These are phyloP conservation scores for Stichopus horrens DNA, from an alignment of 53 echinoderm and acorn worm genomes.

Conservation along the genomic window DNA sequence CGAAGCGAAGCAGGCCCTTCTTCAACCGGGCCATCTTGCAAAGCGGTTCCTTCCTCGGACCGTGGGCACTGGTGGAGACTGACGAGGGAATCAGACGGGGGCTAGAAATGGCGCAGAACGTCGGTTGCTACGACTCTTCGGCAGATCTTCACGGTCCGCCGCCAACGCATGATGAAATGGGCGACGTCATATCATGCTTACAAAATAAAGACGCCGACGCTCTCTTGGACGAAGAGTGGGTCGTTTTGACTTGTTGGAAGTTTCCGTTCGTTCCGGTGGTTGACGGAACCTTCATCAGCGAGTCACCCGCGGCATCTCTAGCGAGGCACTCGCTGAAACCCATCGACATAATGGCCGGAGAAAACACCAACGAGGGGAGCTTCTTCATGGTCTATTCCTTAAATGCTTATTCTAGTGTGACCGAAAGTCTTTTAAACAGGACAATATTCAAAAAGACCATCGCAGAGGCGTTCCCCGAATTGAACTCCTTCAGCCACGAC, in stretches of 20 bases:
- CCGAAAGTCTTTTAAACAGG: slow-evolving; percentile 74
- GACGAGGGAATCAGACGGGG: slow-evolving; percentile 66
- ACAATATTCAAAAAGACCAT: slow-evolving; percentile 63
- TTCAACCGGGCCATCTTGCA: slow-evolving; percentile 81
- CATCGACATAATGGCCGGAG: slow-evolving; percentile 76
- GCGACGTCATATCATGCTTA: slow-evolving; percentile 67
- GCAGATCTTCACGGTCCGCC: slow-evolving; percentile 6
- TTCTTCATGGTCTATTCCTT: slow-evolving; percentile 91
- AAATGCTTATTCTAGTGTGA: slow-evolving; percentile 63
- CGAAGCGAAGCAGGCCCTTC: slow-evolving; percentile 57
- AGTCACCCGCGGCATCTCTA: slow-evolving; percentile 67
- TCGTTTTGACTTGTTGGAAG: slow-evolving; percentile 60
- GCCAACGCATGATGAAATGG: slow-evolving; percentile 22
- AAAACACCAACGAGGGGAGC: slow-evolving; percentile 83
- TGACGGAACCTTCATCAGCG: slow-evolving; percentile 76
- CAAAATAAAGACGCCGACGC: slow-evolving; percentile 56
- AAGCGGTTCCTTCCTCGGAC: slow-evolving; percentile 81
- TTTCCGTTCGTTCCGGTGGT: slow-evolving; percentile 94
- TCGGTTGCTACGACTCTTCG: slow-evolving; percentile 67
- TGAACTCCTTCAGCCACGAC: slow-evolving; percentile 81
- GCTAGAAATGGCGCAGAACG: slow-evolving; percentile 54
- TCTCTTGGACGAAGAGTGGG: slow-evolving; percentile 67
- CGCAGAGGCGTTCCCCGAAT: slow-evolving; percentile 49
- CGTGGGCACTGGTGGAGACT: slow-evolving; percentile 72
- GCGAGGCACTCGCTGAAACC: slow-evolving; percentile 59